Percentiles rank a stretch among this genome's conserved stretches.
Evolutionary conservation across 2,113 vertebrate genomes (phyloP).

Genomic region (Paraplagusia blochii): DNA sequence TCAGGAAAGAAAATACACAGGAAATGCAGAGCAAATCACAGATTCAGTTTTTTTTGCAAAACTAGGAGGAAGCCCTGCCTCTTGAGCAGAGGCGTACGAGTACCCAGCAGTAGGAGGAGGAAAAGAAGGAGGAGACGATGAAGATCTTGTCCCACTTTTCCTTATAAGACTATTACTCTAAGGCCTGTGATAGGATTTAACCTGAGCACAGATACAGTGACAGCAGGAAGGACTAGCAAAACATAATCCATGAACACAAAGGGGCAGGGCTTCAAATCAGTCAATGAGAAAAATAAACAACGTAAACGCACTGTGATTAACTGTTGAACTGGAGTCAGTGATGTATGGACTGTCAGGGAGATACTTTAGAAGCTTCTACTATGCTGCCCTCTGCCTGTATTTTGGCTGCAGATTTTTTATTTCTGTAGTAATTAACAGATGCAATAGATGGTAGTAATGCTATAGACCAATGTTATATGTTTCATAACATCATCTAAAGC

Average conservation of each 20-base stretch:
- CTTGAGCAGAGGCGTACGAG: slow-evolving; percentile 15
- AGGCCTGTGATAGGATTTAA: slow-evolving; percentile 57
- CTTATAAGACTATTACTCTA: slow-evolving; percentile 62
- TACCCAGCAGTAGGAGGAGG: slow-evolving; percentile 6
- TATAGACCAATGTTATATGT: too few species aligned
- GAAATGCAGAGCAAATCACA: slow-evolving; percentile 59
- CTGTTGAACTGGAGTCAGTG: too few species aligned
- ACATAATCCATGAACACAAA: slow-evolving; percentile 19
- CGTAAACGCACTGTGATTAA: too few species aligned
- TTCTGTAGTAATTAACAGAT: too few species aligned
- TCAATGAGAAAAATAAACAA: too few species aligned
- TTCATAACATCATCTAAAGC: too few species aligned
- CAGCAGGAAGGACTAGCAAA: slow-evolving; percentile 31
- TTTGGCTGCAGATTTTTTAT: too few species aligned
- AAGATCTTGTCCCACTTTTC: slow-evolving; percentile 58
- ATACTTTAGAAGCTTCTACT: too few species aligned
- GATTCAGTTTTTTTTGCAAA: slow-evolving; percentile 51
- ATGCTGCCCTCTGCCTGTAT: too few species aligned
- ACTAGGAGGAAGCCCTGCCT: slow-evolving; percentile 42
- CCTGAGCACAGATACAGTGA: slow-evolving; percentile 25
- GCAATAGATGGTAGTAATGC: too few species aligned
- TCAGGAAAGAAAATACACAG: slow-evolving; percentile 16
- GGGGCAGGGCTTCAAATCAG: slow-evolving; percentile 17
- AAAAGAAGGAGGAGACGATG: slow-evolving; percentile 55
- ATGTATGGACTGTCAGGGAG: too few species aligned